Evolutionary conservation across 2,888 invertebrate genomes (phyloP), one percentile per base, ranked within the genome.

Genomic region (Coleophora flavipennella): DNA sequence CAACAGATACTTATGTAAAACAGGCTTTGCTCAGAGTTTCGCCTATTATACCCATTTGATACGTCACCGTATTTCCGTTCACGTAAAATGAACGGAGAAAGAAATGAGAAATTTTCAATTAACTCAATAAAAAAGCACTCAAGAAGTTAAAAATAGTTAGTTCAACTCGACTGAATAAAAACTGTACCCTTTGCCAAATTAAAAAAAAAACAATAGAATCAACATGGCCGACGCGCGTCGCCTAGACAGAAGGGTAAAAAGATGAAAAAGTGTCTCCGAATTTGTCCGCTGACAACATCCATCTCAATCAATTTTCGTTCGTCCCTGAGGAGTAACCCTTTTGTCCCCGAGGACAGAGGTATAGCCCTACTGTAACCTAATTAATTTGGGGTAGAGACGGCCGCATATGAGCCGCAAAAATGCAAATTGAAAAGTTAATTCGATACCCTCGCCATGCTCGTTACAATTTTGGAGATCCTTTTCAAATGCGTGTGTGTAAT

Each of bases 251-350:
- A 48, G 54, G 54, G 52, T 56, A 59, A 66, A 64, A 64, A 65
- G 61, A 62, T 64, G 56, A 68, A 72, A 72, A 75, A 67, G 65
- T 66, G 59, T 20, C 20, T 20, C 59, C 57, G 59, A 71, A 72
- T 76, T 75, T 71, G 73, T 67, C 57, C 70, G 79, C 59, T 74
- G 81, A 81, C 79, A 76, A 75, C 69, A 81, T 83, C 76, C 74
- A 78, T 84, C 83, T 80, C 81, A 78, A 84, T 83, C 83, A 83
- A 81, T 81, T n/a, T 67, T 66, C 51, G 53, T 55, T 52, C 49
- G 43, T 80, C 83, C 74, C 80, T 51, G 61, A 76, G 76, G 80
- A 70, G 58, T 62, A 80, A 79, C 83, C 83, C 81, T 79, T 79
- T 67, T 50, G 59, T 72, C 76, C 71, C 76, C 45, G 31, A 70